A percentile compares a stretch with the other conserved stretches of the same genome.
Evolutionary conservation across 2,797 vertebrate genomes (phyloP).

Genomic region (Tympanoctomys barrerae): DNA sequence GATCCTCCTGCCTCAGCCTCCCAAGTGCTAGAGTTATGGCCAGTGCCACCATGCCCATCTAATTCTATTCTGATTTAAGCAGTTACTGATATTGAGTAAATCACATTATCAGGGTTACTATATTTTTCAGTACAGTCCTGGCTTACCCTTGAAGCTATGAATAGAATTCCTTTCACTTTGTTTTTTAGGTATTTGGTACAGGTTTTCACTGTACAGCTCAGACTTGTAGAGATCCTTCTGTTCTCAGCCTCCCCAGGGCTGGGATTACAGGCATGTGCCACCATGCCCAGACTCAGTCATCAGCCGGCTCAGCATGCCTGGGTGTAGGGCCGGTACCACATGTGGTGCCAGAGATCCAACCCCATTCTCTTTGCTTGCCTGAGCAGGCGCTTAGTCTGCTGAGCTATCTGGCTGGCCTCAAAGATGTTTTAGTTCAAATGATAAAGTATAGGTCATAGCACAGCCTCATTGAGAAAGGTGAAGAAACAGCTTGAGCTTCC

Average conservation of each 20-base stretch:
- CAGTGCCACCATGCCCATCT: background rate
- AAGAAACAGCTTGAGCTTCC: conserved; percentile 1
- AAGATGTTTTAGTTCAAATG: conserved; percentile 22
- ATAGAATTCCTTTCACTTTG: background rate
- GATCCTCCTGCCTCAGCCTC: background rate
- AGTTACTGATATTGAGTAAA: background rate
- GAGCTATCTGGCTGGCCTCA: background rate
- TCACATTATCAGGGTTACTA: background rate
- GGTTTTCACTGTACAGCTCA: no score
- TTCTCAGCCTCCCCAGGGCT: no score
- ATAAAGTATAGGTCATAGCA: background rate
- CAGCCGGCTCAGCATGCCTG: no score
- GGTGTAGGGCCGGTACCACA: no score
- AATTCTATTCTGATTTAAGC: conserved; percentile 6
- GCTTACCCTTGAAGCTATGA: conserved; percentile 15
- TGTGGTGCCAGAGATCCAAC: no score
- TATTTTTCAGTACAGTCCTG: background rate
- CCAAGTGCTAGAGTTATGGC: background rate
- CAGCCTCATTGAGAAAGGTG: background rate
- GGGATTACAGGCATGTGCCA: no score
- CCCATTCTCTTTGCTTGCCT: no score
- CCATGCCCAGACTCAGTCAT: no score
- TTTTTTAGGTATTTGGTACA: no score
- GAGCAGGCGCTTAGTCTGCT: no score
- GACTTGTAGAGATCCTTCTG: no score